phyloP scores from a whole-genome alignment of 2,113 vertebrate genomes.

The Caracal caracal region DNA sequence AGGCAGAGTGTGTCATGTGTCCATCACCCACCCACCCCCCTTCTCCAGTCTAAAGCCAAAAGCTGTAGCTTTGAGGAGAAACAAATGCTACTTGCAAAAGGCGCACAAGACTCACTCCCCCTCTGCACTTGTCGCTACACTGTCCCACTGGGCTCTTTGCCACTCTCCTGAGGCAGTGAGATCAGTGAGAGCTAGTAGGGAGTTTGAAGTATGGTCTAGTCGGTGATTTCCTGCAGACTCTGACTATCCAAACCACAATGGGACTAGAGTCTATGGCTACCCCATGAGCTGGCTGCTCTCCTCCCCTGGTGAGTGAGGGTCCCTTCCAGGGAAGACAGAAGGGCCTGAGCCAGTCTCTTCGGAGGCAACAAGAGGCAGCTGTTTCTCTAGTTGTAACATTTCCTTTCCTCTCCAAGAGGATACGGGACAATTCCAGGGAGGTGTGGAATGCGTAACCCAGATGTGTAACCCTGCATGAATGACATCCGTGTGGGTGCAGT shows the following conservation, averaged over 20 bases:
- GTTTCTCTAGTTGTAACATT: not conserved
- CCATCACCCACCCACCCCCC: not conserved
- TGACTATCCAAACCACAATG: not conserved
- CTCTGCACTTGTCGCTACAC: not conserved
- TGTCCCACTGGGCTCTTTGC: not conserved
- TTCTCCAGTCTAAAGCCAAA: not conserved
- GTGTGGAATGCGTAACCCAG: not conserved
- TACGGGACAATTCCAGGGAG: not conserved
- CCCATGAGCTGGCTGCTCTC: not conserved
- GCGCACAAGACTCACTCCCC: not conserved
- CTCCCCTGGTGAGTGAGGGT: not conserved
- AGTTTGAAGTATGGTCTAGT: not conserved
- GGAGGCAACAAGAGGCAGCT: not conserved
- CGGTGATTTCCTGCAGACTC: not conserved
- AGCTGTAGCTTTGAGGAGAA: not conserved
- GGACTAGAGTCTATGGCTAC: not conserved
- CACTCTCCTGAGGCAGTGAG: not conserved
- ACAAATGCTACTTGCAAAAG: conserved; percentile 6
- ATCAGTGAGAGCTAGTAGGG: not conserved
- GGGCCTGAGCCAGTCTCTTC: not conserved
- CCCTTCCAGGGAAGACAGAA: not conserved
- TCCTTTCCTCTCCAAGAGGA: not conserved
- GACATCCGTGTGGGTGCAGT: not conserved
- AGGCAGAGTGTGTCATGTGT: not conserved
- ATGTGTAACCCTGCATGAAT: not conserved